Evolutionary conservation across 2,888 invertebrate species (phyloP), one percentile per base, ranked within the genome.

Genomic region (Andrena chrysosceles): DNA sequence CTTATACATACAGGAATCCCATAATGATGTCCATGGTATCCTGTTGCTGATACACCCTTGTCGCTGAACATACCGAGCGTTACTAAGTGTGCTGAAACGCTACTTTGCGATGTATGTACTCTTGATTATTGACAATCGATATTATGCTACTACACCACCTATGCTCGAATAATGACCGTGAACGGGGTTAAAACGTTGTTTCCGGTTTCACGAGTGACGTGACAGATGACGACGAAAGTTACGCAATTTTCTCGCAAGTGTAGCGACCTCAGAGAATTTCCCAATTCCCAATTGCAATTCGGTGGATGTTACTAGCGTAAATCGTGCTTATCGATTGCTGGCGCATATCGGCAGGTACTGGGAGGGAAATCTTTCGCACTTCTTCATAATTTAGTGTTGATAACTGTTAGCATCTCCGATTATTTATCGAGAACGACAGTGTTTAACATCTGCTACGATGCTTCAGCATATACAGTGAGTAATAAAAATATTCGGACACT

Each of bases 61-160:
- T 85, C 86, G 83, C 73, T 68, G 87, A 82, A 87, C 92, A 91
- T 90, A 77, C 90, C 90, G 89, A 85, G 81, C 82, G 68, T 77
- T 76, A 92, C 92, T 92, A 89, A 89, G 63, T 84, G 74, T 79
- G 82, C 71, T 83, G 84, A 85, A 87, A 87, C 70, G 64, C 29
- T 72, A 74, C 74, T 85, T 80, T 80, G 75, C 85, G 54, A 83
- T 86, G 66, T 84, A 82, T 86, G 66, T 82, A 82, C 76, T 70
- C 81, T 90, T 90, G 90, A 90, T 90, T 91, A 90, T 92, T 89
- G 90, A 90, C 91, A 91, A 92, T 92, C 92, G 83, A 92, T 92
- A 92, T 77, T 78, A 67, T 64, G 81, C 82, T 64, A 31, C 59
- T 59, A 69, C 60, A 70, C n/a, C 63, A 59, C 29, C 72, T 77